These are phyloP conservation scores for Lerista edwardsae DNA, from an alignment of 2,797 vertebrate species.

Conservation along the genomic window DNA sequence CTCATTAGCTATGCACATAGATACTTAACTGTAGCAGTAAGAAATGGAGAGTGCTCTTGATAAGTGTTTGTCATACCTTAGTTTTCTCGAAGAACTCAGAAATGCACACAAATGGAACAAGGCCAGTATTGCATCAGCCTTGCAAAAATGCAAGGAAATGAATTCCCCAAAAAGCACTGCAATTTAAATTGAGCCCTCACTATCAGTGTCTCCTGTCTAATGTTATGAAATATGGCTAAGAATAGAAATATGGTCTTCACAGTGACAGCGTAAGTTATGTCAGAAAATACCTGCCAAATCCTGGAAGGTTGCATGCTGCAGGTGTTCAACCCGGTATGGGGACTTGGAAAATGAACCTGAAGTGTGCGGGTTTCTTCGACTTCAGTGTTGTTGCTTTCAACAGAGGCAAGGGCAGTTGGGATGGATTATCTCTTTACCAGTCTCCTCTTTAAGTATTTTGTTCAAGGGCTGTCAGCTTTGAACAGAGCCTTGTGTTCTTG, in stretches of 20 bases:
- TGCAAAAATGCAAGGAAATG: not conserved
- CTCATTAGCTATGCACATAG: not conserved
- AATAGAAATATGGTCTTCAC: not conserved
- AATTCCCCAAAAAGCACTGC: slow-evolving; percentile 14
- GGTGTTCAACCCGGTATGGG: not conserved
- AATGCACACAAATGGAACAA: not conserved
- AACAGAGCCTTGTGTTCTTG: no score
- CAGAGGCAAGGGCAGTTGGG: not conserved
- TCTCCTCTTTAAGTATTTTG: no score
- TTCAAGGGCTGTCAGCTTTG: no score
- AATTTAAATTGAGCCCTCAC: not conserved
- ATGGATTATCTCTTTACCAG: not conserved
- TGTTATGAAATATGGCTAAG: slow-evolving; percentile 33
- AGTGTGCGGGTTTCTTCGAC: rapidly evolving
- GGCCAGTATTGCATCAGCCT: not conserved
- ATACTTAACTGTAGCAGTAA: no score
- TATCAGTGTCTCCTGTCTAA: slow-evolving; percentile 18
- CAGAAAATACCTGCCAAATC: not conserved
- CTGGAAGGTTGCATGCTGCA: slow-evolving; percentile 5
- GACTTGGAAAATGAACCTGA: not conserved
- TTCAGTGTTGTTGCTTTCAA: rapidly evolving
- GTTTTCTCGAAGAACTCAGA: not conserved
- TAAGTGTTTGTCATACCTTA: not conserved
- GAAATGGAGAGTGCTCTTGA: not conserved
- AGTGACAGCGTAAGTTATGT: not conserved